Percentiles rank a stretch among this genome's conserved stretches.
phyloP scores from a whole-genome alignment of 2,888 invertebrate species.

The Amitus sp. region DNA sequence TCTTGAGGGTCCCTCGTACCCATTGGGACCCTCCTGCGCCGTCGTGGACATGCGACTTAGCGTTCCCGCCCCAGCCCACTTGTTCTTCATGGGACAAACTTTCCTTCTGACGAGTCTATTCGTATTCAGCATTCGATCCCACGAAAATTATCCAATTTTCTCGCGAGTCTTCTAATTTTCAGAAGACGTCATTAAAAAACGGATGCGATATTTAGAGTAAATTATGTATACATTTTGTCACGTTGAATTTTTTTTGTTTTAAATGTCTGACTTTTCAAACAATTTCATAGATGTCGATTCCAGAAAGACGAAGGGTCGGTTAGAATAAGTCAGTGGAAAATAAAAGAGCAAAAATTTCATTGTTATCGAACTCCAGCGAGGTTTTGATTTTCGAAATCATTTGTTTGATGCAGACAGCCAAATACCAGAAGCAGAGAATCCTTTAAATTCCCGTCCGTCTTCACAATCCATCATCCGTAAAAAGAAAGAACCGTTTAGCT shows the following conservation, averaged over 20 bases:
- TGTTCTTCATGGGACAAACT: conserved; percentile 11
- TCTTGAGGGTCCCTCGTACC: conserved; percentile 34
- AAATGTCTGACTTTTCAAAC: no score
- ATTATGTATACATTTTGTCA: background rate
- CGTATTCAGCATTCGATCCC: conserved; percentile 11
- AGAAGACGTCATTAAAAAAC: no score
- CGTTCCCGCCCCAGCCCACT: conserved; percentile 11
- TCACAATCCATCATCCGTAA: conserved; percentile 41
- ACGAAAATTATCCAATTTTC: conserved; percentile 9
- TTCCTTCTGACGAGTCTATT: conserved; percentile 38
- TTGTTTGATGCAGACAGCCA: background rate
- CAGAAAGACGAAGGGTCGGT: no score
- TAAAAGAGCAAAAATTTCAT: no score
- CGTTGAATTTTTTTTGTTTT: no score
- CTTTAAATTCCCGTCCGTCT: conserved; percentile 34
- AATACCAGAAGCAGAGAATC: conserved; percentile 42
- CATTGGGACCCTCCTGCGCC: conserved; percentile 30
- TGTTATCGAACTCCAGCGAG: background rate
- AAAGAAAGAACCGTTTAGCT: conserved; percentile 37
- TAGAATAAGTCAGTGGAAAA: no score
- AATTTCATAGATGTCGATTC: no score
- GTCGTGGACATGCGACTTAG: conserved; percentile 29
- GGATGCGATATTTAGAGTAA: no score
- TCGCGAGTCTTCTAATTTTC: no score
- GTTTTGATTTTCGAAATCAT: background rate